These are phyloP conservation scores for Hoplostethus atlanticus DNA, from an alignment of 2,797 vertebrate species.

Conservation along the genomic window DNA sequence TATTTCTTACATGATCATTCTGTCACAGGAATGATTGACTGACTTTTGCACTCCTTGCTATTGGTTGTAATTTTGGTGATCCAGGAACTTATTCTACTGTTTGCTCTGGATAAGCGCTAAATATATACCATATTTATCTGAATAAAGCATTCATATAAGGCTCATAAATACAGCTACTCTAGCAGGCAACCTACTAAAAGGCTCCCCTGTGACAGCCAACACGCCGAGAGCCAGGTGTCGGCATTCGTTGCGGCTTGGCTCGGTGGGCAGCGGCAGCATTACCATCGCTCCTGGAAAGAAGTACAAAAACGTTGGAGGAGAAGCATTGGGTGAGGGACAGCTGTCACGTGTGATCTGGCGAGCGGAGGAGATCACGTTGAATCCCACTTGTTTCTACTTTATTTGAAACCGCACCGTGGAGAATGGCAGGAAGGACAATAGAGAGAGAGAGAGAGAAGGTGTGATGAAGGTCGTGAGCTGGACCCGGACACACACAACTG, in stretches of 20 bases:
- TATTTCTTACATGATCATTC: no score
- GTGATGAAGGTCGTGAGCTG: conserved; percentile 14
- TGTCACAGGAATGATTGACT: no score
- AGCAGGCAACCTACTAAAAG: no score
- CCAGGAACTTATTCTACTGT: no score
- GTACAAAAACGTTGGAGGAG: conserved; percentile 15
- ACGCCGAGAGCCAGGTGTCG: neutral
- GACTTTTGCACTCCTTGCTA: no score
- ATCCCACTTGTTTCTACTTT: conserved; percentile 2
- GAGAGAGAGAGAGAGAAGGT: conserved; percentile 5
- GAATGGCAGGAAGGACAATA: conserved; percentile 1
- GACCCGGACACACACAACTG: neutral
- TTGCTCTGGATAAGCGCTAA: no score
- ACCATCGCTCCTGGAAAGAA: conserved; percentile 16
- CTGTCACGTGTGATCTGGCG: neutral
- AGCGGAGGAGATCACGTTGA: conserved; percentile 3
- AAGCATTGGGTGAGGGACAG: neutral
- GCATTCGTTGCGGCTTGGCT: neutral
- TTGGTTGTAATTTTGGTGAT: no score
- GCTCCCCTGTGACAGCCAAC: neutral
- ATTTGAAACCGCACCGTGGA: neutral
- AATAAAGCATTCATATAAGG: no score
- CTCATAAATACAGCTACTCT: no score
- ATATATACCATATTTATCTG: no score
- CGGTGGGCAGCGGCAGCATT: neutral